Evolutionary conservation across 2,113 vertebrate species (phyloP).

Genomic region (Scomber scombrus): DNA sequence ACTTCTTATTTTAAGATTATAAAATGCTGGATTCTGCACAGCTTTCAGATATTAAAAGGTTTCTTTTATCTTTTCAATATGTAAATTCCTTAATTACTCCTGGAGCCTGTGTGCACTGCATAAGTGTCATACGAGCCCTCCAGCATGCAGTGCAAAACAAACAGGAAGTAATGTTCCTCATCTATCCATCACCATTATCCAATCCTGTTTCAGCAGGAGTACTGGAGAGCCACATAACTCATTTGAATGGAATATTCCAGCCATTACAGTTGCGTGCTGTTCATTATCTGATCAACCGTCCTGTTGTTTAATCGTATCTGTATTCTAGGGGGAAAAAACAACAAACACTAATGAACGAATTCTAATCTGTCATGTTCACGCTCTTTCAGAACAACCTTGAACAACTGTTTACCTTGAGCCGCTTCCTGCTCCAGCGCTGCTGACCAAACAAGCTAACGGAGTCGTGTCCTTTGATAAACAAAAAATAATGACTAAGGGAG

Average conservation of each 20-base stretch:
- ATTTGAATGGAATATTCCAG: conserved; percentile 5
- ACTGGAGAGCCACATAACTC: background rate
- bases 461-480: conserved; percentile 11
- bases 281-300: background rate
- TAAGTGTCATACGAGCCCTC: no score
- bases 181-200: conserved; percentile 28
- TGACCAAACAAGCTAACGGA: conserved; percentile 10
- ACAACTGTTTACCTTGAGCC: background rate
- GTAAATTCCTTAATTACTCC: background rate
- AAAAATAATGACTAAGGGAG: background rate
- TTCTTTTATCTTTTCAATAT: no score
- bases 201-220: conserved; percentile 25
- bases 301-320: background rate
- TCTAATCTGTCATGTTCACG: no score
- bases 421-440: conserved; percentile 16
- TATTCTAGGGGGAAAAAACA: background rate
- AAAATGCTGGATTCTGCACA: no score
- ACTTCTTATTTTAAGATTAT: no score
- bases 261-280: background rate
- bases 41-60: no score
- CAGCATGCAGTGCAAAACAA: background rate
- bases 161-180: conserved; percentile 23
- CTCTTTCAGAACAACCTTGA: background rate
- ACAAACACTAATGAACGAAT: background rate
- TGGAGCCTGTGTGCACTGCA: background rate